Evolutionary conservation across 2,888 invertebrate species (phyloP).

Genomic region (Pseudolycoriella hygida): DNA sequence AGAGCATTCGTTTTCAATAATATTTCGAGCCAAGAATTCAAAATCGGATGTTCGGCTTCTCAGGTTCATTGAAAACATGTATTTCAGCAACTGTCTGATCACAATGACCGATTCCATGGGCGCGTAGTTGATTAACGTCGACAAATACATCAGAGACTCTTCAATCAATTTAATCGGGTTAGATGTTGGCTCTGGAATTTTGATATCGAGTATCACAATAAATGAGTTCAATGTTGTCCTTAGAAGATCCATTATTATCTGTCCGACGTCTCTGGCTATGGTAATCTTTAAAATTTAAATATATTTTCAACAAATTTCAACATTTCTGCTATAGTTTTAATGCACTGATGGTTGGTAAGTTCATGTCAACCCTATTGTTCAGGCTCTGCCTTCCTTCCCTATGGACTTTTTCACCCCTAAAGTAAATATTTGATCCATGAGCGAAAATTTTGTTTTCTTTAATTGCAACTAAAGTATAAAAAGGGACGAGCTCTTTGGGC

Average conservation of each 20-base stretch:
- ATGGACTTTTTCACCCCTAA: too few relatives aligned
- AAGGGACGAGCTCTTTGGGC: too few relatives aligned
- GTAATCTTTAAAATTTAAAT: constrained; percentile 43
- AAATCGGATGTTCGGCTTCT: constrained; percentile 20
- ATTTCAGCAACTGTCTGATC: constrained; percentile 56
- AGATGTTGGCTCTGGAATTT: constrained; percentile 6
- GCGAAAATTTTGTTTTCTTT: too few relatives aligned
- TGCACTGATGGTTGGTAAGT: too few relatives aligned
- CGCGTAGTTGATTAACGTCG: constrained; percentile 46
- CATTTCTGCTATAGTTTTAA: too few relatives aligned
- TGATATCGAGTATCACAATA: constrained; percentile 22
- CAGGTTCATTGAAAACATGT: constrained; percentile 55
- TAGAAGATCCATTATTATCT: constrained; percentile 40
- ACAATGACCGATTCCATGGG: constrained; percentile 49
- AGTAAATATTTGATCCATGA: too few relatives aligned
- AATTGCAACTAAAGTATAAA: too few relatives aligned
- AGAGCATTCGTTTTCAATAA: background rate
- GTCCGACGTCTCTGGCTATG: constrained; percentile 56
- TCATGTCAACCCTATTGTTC: too few relatives aligned
- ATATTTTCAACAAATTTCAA: background rate
- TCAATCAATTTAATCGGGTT: constrained; percentile 32
- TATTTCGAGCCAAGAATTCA: constrained; percentile 15
- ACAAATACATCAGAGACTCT: constrained; percentile 55
- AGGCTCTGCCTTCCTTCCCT: too few relatives aligned
- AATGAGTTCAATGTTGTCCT: constrained; percentile 24